These are phyloP conservation scores for Hoplias malabaricus DNA, from an alignment of 2,113 vertebrate genomes.

Conservation along the genomic window DNA sequence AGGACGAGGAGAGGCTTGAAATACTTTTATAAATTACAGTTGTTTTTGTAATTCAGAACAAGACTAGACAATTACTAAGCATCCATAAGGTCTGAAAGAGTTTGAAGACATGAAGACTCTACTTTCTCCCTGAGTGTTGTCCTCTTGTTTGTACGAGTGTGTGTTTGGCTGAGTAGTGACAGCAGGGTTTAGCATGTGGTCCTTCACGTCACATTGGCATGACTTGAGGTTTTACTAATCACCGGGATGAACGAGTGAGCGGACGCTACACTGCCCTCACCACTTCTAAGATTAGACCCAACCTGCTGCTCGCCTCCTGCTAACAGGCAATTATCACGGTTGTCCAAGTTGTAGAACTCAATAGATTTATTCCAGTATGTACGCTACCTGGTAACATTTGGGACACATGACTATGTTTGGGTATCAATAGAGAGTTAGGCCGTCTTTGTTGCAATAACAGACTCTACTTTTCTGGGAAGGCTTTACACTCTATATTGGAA, in stretches of 20 bases:
- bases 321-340: neutral
- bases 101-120: neutral
- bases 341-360: neutral
- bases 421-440: too few relatives aligned
- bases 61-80: neutral
- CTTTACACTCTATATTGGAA: too few relatives aligned
- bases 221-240: slow-evolving; percentile 39
- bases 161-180: neutral
- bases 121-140: neutral
- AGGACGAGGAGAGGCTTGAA: neutral
- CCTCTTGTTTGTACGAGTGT: neutral
- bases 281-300: neutral
- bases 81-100: neutral
- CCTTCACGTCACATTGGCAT: slow-evolving; percentile 31
- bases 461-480: too few relatives aligned
- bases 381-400: slow-evolving; percentile 1
- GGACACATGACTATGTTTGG: too few relatives aligned
- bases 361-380: neutral
- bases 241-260: slow-evolving; percentile 1
- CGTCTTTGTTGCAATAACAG: too few relatives aligned
- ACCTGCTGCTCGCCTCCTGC: neutral
- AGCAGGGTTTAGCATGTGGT: slow-evolving; percentile 3
- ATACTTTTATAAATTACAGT: too few relatives aligned
- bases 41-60: neutral
- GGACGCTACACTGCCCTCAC: neutral